Evolutionary conservation across 2,888 invertebrate species (phyloP), one percentile per base, ranked within the genome.

Genomic region (Ligdia adustata): DNA sequence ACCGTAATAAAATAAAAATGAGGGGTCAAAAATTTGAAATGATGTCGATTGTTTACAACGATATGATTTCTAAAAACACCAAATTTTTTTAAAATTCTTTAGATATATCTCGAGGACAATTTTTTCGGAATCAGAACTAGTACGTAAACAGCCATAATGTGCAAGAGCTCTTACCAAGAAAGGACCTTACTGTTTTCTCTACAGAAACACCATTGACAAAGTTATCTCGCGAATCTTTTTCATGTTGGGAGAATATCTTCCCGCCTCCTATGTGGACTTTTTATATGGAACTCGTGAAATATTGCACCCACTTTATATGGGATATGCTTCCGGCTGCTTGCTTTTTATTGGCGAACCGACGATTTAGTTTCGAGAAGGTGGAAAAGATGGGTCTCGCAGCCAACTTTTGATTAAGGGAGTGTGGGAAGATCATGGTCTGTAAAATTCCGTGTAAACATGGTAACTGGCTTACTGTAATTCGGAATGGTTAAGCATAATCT

Each of bases 191-290:
- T 68, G 66, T 72, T 66, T 63, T 65, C 70, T 61, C 63, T 67
- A 69, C 72, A 74, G 58, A 55, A 59, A 62, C 69, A 75, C 76
- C 76, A 76, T 79, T 75, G 76, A 78, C 71, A 67, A 66, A 67
- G 71, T 79, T 79, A 80, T 79, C 75, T 68, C 28, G 37, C 48
- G 50, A 64, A 78, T 79, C 77, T 78, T 71, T 78, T 76, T 79
- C 78, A 76, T 62, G 55, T 66, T 55, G 57, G 34, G 49, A 40
- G 35, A 49, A 40, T 49, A 22, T 56, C 49, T 55, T 50, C 52
- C 49, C 20, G 33, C 39, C 32, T 37, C 55, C 57, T 35, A 41
- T 39, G 38, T 41, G 35, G 43, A 43, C 40, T 54, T 56, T 58
- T 55, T 58, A 42, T 57, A 54, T 35, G 31, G 40, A 28, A 28